phyloP scores from a whole-genome alignment of 2,888 invertebrate genomes.

The Hemithea aestivaria region DNA sequence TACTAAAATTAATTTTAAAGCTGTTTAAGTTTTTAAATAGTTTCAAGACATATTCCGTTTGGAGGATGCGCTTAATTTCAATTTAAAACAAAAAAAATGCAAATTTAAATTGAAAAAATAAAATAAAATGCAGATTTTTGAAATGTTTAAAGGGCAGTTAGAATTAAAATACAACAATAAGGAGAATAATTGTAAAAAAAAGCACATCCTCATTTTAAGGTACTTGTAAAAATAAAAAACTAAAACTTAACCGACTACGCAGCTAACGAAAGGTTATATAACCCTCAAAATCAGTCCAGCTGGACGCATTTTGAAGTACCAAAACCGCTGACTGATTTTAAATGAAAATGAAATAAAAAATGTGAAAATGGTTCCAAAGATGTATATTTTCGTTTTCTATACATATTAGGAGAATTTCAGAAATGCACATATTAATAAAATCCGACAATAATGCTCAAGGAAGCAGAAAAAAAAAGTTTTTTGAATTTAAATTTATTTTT shows the following conservation, averaged over 20 bases:
- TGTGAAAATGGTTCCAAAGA: slow-evolving; percentile 15
- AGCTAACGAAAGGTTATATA: slow-evolving; percentile 6
- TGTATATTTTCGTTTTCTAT: slow-evolving; percentile 24
- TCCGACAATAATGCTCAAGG: slow-evolving; percentile 13
- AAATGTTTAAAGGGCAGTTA: background rate
- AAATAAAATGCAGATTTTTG: background rate
- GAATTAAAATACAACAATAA: background rate
- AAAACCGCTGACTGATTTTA: slow-evolving; percentile 24
- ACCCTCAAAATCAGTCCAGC: slow-evolving; percentile 14
- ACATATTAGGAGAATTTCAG: slow-evolving; percentile 20
- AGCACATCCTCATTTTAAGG: slow-evolving; percentile 15
- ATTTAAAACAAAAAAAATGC: slow-evolving; percentile 7
- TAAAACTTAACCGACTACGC: slow-evolving; percentile 25
- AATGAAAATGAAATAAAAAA: slow-evolving; percentile 17
- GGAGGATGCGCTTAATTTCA: slow-evolving; percentile 12
- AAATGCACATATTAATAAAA: slow-evolving; percentile 17
- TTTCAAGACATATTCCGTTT: slow-evolving; percentile 21
- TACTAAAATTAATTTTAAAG: slow-evolving; percentile 24
- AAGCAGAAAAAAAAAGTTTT: background rate
- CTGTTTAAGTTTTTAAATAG: slow-evolving; percentile 18
- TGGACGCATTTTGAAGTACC: slow-evolving; percentile 22
- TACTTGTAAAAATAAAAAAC: slow-evolving; percentile 6
- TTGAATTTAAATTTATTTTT: background rate
- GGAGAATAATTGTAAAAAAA: slow-evolving; percentile 1
- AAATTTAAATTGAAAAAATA: background rate